phyloP scores from a whole-genome alignment of 2,888 invertebrate species.

The Rhodophaea formosa region DNA sequence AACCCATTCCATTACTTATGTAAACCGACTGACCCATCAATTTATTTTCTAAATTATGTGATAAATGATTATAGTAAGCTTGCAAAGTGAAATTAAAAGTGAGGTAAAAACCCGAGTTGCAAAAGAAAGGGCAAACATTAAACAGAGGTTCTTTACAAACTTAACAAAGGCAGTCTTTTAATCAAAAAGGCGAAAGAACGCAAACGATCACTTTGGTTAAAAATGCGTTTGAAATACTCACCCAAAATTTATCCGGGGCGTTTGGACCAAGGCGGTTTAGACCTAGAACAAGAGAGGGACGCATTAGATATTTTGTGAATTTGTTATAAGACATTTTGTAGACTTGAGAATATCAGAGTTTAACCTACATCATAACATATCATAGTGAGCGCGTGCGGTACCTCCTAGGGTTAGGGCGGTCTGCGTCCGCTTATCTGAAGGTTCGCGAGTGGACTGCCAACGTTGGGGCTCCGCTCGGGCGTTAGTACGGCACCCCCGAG shows the following conservation, averaged over 20 bases:
- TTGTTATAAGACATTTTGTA: background rate
- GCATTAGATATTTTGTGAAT: conserved; percentile 36
- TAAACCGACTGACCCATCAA: background rate
- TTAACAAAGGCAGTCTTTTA: conserved; percentile 17
- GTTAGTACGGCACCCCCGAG: conserved; percentile 70
- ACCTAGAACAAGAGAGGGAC: conserved; percentile 60
- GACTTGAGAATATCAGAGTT: conserved; percentile 10
- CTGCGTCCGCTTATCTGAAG: conserved; percentile 51
- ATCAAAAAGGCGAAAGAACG: conserved; percentile 27
- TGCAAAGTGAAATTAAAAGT: background rate
- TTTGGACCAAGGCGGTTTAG: conserved; percentile 44
- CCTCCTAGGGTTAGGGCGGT: conserved; percentile 29
- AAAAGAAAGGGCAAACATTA: conserved; percentile 23
- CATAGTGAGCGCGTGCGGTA: conserved; percentile 43
- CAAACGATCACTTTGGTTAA: conserved; percentile 25
- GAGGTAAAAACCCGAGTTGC: background rate
- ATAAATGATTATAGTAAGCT: conserved; percentile 27
- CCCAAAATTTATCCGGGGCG: conserved; percentile 46
- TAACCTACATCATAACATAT: conserved; percentile 49
- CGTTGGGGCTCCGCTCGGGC: conserved; percentile 57
- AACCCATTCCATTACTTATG: too few relatives aligned
- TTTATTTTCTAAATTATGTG: background rate
- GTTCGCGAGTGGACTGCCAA: conserved; percentile 63
- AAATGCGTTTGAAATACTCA: conserved; percentile 43
- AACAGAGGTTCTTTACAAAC: conserved; percentile 22